phyloP scores from a whole-genome alignment of 2,888 invertebrate species.

The Netelia virgata region DNA sequence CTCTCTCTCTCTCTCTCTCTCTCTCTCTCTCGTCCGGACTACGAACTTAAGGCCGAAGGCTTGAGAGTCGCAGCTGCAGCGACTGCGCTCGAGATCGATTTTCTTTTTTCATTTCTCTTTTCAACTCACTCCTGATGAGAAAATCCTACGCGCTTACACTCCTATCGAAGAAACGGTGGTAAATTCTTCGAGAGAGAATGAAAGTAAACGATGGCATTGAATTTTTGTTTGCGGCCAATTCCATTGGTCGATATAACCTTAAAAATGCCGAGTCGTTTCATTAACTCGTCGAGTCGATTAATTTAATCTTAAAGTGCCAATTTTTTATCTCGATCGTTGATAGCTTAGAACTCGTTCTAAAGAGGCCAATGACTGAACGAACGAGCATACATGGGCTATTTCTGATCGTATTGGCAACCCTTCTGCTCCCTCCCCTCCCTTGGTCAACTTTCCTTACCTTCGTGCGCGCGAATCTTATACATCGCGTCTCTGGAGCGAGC shows the following conservation, averaged over 20 bases:
- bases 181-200: neutral
- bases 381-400: neutral
- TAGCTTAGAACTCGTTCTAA: neutral
- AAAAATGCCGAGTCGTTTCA: no score
- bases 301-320: no score
- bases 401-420: conserved; percentile 4
- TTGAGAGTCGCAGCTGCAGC: conserved; percentile 35
- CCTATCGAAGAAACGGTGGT: neutral
- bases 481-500: conserved; percentile 4
- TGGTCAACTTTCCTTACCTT: conserved; percentile 1
- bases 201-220: neutral
- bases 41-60: conserved; percentile 28
- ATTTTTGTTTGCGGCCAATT: neutral
- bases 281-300: no score
- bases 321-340: no score
- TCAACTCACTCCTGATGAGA: neutral
- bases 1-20: conserved; percentile 8
- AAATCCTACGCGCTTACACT: neutral
- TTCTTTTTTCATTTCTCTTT: conserved; percentile 1
- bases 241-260: no score
- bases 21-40: conserved; percentile 1
- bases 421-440: neutral
- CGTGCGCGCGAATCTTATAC: conserved; percentile 16
- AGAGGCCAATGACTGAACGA: neutral
- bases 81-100: conserved; percentile 7